These are phyloP conservation scores for Macquaria australasica DNA, from an alignment of 2,113 vertebrate species.

Conservation along the genomic window DNA sequence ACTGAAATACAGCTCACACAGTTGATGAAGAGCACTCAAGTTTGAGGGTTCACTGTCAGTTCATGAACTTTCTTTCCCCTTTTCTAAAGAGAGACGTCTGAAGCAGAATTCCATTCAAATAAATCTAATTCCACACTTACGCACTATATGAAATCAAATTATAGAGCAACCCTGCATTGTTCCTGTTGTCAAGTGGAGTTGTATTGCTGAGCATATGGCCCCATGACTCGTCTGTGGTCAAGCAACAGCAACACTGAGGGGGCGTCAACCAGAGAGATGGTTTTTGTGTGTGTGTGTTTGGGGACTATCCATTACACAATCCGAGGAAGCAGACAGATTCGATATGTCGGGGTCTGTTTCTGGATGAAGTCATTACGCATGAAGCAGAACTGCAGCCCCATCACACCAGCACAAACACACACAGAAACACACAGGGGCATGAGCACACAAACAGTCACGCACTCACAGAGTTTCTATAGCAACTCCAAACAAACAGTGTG, in stretches of 20 bases:
- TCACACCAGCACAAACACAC: slow-evolving; percentile 23
- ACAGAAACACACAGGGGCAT: slow-evolving; percentile 25
- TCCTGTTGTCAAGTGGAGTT: slow-evolving; percentile 17
- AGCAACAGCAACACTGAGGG: slow-evolving; percentile 37
- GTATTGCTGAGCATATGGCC: slow-evolving; percentile 21
- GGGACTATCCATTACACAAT: slow-evolving; percentile 72
- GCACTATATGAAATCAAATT: slow-evolving; percentile 31
- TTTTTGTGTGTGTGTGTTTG: slow-evolving; percentile 17
- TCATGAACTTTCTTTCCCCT: slow-evolving; percentile 44
- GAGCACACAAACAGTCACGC: slow-evolving; percentile 50
- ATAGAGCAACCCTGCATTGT: slow-evolving; percentile 21
- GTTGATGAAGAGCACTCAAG: neutral
- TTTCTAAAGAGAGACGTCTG: neutral
- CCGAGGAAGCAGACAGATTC: slow-evolving; percentile 67
- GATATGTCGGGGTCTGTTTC: slow-evolving; percentile 64
- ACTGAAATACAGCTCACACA: slow-evolving; percentile 6
- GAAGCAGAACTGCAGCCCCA: slow-evolving; percentile 65
- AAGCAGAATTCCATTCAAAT: slow-evolving; percentile 11
- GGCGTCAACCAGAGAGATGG: slow-evolving; percentile 34
- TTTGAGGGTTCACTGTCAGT: slow-evolving; percentile 40
- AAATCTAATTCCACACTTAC: slow-evolving; percentile 25
- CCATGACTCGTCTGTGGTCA: slow-evolving; percentile 32
- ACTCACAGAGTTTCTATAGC: slow-evolving; percentile 69
- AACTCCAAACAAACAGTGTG: slow-evolving; percentile 81
- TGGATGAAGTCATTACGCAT: slow-evolving; percentile 78